Conservation (phyloP, 2,113 vertebrate species). For the Lycaon pictus region DNA sequence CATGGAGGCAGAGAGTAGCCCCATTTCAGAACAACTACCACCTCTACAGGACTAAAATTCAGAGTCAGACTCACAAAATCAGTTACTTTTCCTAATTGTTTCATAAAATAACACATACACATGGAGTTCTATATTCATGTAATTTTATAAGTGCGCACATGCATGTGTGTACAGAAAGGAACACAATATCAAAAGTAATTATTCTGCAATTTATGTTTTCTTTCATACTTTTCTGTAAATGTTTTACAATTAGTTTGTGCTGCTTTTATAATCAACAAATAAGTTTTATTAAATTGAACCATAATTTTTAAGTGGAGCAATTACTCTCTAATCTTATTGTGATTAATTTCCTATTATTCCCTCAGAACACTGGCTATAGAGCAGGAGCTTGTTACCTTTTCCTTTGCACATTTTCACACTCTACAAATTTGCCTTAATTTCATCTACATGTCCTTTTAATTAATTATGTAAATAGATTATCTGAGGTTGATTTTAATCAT, state of each 20-base stretch:
- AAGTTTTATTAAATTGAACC: not conserved
- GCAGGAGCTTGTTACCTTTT: not conserved
- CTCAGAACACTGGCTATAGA: not conserved
- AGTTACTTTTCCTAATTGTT: not conserved
- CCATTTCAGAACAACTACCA: not conserved
- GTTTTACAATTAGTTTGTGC: not conserved
- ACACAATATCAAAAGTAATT: not conserved
- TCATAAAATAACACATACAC: not conserved
- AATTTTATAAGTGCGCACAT: not conserved
- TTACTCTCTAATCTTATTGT: not conserved
- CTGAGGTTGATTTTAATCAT: not conserved
- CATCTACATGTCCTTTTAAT: not conserved
- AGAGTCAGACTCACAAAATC: not conserved
- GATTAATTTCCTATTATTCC: not conserved
- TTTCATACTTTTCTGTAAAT: not conserved
- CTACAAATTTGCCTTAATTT: not conserved
- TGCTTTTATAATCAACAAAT: not conserved
- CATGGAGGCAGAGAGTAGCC: not conserved
- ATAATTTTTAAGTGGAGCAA: not conserved
- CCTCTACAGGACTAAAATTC: not conserved
- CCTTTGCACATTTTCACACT: not conserved
- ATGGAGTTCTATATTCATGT: not conserved
- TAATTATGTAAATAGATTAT: not conserved
- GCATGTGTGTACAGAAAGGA: not conserved
- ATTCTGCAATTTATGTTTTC: not conserved